A percentile compares a stretch with the other conserved stretches of the same genome.
phyloP scores from a whole-genome alignment of 2,797 vertebrate genomes.

The Psittacula derbiana region DNA sequence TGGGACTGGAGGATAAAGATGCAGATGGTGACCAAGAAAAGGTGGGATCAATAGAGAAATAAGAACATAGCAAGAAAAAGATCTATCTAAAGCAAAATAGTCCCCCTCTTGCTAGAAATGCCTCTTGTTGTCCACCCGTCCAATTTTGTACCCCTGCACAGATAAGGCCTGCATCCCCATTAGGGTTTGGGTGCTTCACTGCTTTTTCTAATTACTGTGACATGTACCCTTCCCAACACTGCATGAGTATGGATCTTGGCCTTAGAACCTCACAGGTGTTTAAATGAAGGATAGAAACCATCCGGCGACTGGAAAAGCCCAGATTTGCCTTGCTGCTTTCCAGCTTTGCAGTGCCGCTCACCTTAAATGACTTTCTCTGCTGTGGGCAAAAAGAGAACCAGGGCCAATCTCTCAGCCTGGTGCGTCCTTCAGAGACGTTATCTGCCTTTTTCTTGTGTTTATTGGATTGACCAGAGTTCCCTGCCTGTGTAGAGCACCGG shows the following conservation, averaged over 20 bases:
- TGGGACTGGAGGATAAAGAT: background rate
- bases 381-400: background rate
- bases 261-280: slow-evolving; percentile 16
- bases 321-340: background rate
- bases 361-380: slow-evolving; percentile 1
- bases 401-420: background rate
- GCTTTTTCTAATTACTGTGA: background rate
- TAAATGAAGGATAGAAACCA: background rate
- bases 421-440: background rate
- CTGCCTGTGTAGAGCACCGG: fast-evolving
- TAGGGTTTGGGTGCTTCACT: background rate
- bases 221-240: fast-evolving
- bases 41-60: background rate
- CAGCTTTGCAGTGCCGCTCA: background rate
- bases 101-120: background rate
- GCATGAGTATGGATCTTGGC: background rate
- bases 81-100: background rate
- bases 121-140: background rate
- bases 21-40: background rate
- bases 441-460: background rate
- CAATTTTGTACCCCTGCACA: background rate
- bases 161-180: background rate
- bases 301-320: background rate
- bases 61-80: background rate
- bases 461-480: background rate